These are phyloP conservation scores for Danio tinwini DNA, from an alignment of 2,797 vertebrate species.

Conservation along the genomic window DNA sequence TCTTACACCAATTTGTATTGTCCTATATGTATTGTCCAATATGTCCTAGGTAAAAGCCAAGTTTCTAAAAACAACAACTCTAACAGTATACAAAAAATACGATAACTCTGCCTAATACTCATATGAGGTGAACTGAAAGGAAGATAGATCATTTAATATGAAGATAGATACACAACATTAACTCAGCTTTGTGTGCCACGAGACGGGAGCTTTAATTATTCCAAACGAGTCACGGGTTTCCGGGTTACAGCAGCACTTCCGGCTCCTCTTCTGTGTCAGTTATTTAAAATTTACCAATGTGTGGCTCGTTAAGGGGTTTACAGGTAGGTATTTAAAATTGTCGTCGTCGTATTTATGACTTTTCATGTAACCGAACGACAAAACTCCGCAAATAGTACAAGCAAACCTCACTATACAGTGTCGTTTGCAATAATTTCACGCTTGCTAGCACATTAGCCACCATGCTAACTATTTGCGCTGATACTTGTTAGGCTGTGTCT, in stretches of 20 bases:
- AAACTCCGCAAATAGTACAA: not conserved
- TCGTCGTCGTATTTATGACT: not conserved
- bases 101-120: too few relatives aligned
- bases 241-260: constrained; percentile 40
- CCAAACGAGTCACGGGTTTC: not conserved
- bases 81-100: too few relatives aligned
- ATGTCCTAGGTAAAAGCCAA: too few relatives aligned
- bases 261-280: constrained; percentile 15
- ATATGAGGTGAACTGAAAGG: too few relatives aligned
- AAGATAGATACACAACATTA: not conserved
- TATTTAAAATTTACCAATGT: constrained; percentile 37
- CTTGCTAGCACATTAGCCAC: constrained; percentile 36
- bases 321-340: constrained; percentile 32
- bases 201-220: not conserved
- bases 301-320: not conserved
- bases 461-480: constrained; percentile 18
- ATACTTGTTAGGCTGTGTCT: constrained; percentile 29
- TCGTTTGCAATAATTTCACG: not conserved
- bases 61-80: too few relatives aligned
- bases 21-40: too few relatives aligned
- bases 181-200: not conserved
- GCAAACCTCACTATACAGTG: not conserved
- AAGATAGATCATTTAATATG: too few relatives aligned
- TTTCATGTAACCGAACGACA: not conserved
- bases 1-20: too few relatives aligned